Base-by-base conservation (phyloP, 2,113 vertebrate genomes). In the Dendrocopos noguchii region DNA sequence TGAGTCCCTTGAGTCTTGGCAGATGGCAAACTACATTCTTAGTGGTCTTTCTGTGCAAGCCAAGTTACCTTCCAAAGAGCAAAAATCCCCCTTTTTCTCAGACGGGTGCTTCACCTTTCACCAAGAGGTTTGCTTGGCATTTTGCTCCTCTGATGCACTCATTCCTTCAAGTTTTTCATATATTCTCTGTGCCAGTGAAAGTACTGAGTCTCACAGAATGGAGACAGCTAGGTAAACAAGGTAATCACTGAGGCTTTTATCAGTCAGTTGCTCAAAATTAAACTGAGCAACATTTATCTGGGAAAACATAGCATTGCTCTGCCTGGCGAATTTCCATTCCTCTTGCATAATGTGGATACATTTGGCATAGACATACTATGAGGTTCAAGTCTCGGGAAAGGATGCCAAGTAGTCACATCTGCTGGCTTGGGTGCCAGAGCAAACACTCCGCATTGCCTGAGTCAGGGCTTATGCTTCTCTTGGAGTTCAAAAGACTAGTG, bases 361-460 rank as follows among this genome's bases (percentile, higher is more conserved):
- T 95, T 96, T 96, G 96, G 93, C 96, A 96, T 86, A 95, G 95
- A 78, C 87, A 91, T 86, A 95, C 89, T 94, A 94, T 55, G 91
- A 95, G 93, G 93, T 96, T 96, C 93, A 95, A 96, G 90, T 94
- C 91, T 94, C 8, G 0, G 82, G 87, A 96, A 96, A 81, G 82
- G 78, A 96, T 95, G 96, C 94, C 94, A 96, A 96, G 95, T 92
- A 96, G 94, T 96, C 96, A 96, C 95, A 96, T 96, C 95, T 95
- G 96, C 95, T 92, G 95, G 95, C 94, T 96, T 93, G 95, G 92
- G 94, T 94, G 96, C 96, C 96, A 96, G 96, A 96, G 96, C 95
- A 96, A 96, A 96, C 91, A 94, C 95, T 95, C 29, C 18, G 0
- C 22, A 0, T 96, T 96, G 94, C 83, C 91, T 96, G 94, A 96